Conservation (phyloP, 2,113 vertebrate species). For the Chinchilla lanigera region DNA sequence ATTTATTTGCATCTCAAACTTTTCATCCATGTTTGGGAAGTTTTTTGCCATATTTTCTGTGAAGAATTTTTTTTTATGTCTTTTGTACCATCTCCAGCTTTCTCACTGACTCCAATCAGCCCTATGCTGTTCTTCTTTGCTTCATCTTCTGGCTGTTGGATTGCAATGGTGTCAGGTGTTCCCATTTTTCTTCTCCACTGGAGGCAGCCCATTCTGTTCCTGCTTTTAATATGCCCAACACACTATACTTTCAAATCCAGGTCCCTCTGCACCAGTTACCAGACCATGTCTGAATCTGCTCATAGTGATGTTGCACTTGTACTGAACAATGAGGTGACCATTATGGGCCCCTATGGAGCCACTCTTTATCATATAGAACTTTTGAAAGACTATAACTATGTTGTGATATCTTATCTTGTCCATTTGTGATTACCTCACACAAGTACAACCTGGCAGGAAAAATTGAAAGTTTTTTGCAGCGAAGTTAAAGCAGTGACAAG, state of each 20-base stretch:
- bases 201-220: background rate
- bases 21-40: too few species aligned
- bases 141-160: too few species aligned
- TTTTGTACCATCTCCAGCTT: too few species aligned
- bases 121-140: too few species aligned
- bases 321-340: background rate
- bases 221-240: background rate
- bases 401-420: background rate
- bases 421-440: slow-evolving; percentile 24
- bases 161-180: background rate
- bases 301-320: background rate
- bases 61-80: too few species aligned
- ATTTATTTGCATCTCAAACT: too few species aligned
- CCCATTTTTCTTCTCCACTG: background rate
- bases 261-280: background rate
- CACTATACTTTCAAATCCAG: background rate
- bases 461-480: background rate
- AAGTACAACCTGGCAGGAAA: background rate
- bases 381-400: background rate
- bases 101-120: too few species aligned
- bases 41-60: too few species aligned
- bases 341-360: background rate
- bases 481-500: slow-evolving; percentile 24
- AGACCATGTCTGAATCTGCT: background rate
- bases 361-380: background rate